Evolutionary conservation across 2,888 invertebrate genomes (phyloP), one percentile per base, ranked within the genome.

Genomic region (Callyntrura guangdongensis): DNA sequence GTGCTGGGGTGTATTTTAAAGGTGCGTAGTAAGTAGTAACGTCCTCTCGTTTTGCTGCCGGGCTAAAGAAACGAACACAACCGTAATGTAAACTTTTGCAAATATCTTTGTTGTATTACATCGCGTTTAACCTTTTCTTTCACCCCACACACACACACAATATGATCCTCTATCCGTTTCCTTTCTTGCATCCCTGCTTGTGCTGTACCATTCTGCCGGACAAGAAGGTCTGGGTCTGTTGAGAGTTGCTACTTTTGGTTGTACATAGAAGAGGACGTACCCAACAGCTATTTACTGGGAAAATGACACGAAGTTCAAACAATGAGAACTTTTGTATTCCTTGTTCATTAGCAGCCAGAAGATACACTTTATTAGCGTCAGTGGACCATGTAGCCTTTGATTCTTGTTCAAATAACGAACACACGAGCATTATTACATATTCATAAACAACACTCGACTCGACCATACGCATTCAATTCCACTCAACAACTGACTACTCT

Each of bases 241-340:
- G n/a, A 49, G 22, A 49, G 49, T 0, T 17, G 47, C 72, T n/a
- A 17, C 72, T 25, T n/a, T n/a, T n/a, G 11, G 72, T 72, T 47
- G 45, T 74, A 74, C 74, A 6, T 27, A 56, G 17, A 47, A 3
- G 45, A 45, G 45, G 36, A 74, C 74, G 14, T 49, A 74, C 74
- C 59, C n/a, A 81, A 81, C 67, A 67, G 56, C 59, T 89, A 89
- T 89, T 89, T 89, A 83, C 89, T 83, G 72, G 72, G 83, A 89
- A 69, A 74, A 47, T 84, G 88, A 88, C 83, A 83, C 74, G 5
- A 61, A 89, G 61, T 77, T 89, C 77, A 89, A 89, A 89, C 89
- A 89, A 89, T 74, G 89, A 67, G 45, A 47, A 45, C 83, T 84
- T 89, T 81, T 89, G 89, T 89, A 77, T 83, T 89, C 27, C 64